phyloP scores from a whole-genome alignment of 2,797 vertebrate genomes.

The Meriones psammophilus region DNA sequence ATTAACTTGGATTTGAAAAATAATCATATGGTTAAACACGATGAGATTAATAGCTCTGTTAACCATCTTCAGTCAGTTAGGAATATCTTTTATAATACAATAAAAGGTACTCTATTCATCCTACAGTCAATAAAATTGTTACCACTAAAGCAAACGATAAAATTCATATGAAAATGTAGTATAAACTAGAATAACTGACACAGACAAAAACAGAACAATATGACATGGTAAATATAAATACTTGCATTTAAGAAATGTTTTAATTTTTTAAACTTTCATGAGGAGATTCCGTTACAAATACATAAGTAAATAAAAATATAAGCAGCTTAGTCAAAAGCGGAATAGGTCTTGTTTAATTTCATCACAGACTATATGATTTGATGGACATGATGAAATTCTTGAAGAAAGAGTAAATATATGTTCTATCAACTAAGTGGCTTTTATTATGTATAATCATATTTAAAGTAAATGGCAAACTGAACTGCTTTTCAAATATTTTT shows the following conservation, averaged over 20 bases:
- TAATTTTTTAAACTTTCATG: rapidly evolving
- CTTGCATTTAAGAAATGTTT: background rate
- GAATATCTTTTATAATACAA: background rate
- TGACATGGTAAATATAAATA: background rate
- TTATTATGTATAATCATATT: background rate
- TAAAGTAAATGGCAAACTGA: constrained; percentile 1
- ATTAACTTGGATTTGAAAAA: background rate
- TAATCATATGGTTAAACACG: constrained; percentile 9
- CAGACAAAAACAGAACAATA: background rate
- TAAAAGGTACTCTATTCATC: background rate
- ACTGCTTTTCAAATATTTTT: background rate
- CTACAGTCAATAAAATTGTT: background rate
- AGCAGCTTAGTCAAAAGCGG: background rate
- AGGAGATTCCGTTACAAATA: background rate
- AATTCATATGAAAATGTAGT: constrained; percentile 48
- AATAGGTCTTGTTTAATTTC: background rate
- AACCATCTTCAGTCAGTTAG: background rate
- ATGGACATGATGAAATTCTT: background rate
- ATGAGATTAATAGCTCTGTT: background rate
- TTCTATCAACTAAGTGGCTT: background rate
- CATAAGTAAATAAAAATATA: background rate
- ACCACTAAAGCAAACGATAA: background rate
- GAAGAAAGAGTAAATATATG: background rate
- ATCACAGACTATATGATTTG: background rate
- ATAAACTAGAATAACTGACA: background rate